phyloP scores from a whole-genome alignment of 2,888 invertebrate species.

The Agrilus cyanescens region DNA sequence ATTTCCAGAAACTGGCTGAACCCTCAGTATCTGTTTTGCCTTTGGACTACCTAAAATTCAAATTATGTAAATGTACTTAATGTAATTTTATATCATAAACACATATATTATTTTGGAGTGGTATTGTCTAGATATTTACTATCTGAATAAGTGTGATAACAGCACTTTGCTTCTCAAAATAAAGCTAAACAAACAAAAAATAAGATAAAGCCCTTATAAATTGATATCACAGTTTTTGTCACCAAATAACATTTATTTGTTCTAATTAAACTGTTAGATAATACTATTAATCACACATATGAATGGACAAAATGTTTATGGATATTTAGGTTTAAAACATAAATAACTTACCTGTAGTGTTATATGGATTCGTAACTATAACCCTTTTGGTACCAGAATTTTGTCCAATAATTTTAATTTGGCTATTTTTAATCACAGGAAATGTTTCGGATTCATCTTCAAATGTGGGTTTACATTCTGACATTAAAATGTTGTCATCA shows the following conservation, averaged over 20 bases:
- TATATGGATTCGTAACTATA: conserved; percentile 27
- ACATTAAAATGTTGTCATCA: too few species aligned
- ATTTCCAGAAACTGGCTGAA: conserved; percentile 30
- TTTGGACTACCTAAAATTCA: conserved; percentile 6
- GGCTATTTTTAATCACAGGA: too few species aligned
- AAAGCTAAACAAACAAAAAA: too few species aligned
- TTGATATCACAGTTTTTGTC: neutral
- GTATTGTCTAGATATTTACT: too few species aligned
- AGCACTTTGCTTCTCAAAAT: too few species aligned
- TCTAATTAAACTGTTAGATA: neutral
- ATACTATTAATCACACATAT: neutral
- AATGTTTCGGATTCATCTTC: too few species aligned
- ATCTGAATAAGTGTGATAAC: too few species aligned
- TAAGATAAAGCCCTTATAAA: too few species aligned
- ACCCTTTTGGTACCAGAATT: conserved; percentile 29
- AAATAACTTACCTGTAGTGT: conserved; percentile 18
- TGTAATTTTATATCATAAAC: too few species aligned
- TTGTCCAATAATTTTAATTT: conserved; percentile 13
- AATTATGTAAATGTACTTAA: neutral
- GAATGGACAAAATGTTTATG: too few species aligned
- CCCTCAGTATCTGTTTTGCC: conserved; percentile 27
- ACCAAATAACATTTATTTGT: neutral
- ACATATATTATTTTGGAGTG: neutral
- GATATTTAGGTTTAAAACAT: too few species aligned
- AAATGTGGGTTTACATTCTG: too few species aligned